Percentiles rank a stretch among this genome's conserved stretches.
phyloP scores from a whole-genome alignment of 2,888 invertebrate species.

The Dasypogon diadema region DNA sequence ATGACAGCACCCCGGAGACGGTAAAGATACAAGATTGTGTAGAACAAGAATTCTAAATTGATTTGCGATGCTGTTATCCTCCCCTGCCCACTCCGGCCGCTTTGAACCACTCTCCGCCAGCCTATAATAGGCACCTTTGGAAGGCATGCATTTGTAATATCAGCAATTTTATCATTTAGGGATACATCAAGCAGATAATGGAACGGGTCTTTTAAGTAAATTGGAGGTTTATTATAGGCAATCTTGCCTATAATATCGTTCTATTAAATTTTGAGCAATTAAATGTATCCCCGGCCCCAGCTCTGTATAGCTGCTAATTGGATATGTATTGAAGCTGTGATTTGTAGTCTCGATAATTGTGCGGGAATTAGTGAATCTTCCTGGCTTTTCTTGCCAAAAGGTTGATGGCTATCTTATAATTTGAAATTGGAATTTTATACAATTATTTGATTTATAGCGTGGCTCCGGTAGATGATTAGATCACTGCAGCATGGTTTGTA shows the following conservation, averaged over 20 bases:
- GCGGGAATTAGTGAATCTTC: not conserved
- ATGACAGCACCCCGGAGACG: constrained; percentile 47
- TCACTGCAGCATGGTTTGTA: too few relatives aligned
- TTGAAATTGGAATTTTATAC: not conserved
- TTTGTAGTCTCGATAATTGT: constrained; percentile 2
- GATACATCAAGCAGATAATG: constrained; percentile 29
- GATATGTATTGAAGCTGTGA: constrained; percentile 9
- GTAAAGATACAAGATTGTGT: not conserved
- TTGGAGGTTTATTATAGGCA: constrained; percentile 42
- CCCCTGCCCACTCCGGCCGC: not conserved
- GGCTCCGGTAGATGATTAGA: too few relatives aligned
- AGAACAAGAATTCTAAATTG: constrained; percentile 41
- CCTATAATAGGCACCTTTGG: constrained; percentile 32
- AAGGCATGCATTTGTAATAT: constrained; percentile 23
- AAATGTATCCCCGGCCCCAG: constrained; percentile 12
- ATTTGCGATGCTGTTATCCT: constrained; percentile 39
- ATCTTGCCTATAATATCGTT: constrained; percentile 25
- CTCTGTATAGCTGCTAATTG: constrained; percentile 31
- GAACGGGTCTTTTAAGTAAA: constrained; percentile 36
- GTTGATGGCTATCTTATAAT: constrained; percentile 22
- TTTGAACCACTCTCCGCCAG: not conserved
- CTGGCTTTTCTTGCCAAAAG: constrained; percentile 26
- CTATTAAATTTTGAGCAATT: constrained; percentile 28
- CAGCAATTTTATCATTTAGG: constrained; percentile 39
- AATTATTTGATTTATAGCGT: too few relatives aligned